Evolutionary conservation across 37 sponge, comb jelly and placozoan genomes (phyloP), one percentile per base, ranked within the genome.

Genomic region (Axinella damicornis): DNA sequence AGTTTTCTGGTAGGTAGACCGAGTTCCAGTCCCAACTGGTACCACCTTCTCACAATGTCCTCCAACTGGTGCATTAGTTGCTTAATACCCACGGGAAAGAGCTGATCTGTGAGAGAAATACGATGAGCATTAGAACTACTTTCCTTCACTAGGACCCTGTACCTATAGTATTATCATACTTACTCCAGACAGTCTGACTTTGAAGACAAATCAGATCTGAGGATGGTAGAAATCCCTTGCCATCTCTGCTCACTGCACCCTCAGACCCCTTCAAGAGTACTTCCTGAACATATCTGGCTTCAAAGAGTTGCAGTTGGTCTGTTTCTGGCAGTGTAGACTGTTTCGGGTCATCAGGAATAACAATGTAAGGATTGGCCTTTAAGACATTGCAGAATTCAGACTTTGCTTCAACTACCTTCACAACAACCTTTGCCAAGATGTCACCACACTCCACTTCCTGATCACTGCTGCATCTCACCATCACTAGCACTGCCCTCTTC

Each of bases 391-490:
- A 30, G 36, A 71, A 57, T 33, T 35, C 38, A 2, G 6, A 1
- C 56, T 58, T 82, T 2, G 57, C 71, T 28, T 71, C 73, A 0
- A 82, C 5, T 37, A 82, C 71, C 9, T 31, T 30, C 25, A n/a
- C 24, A 16, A 82, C 53, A 61, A 82, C 36, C 19, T 32, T 46
- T 0, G 73, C 53, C 6, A 73, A 1, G 13, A 59, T 61, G 1
- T 33, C 18, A 27, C 60, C 35, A 28, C 83, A 82, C 17, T 82
- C 46, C n/a, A 82, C 12, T n/a, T 82, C 83, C 1, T 21, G 14
- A 0, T 73, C 83, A 19, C 28, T 25, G 5, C 2, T 2, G 34
- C 69, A 67, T 18, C 34, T 5, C 20, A 67, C 4, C 5, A 12
- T 67, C 35, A 67, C 31, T 12, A 67, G 2, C 5, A 28, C 35